Percentiles rank a stretch among this genome's conserved stretches.
phyloP scores from a whole-genome alignment of 2,888 invertebrate genomes.

The Trissonchulus latispiculum region DNA sequence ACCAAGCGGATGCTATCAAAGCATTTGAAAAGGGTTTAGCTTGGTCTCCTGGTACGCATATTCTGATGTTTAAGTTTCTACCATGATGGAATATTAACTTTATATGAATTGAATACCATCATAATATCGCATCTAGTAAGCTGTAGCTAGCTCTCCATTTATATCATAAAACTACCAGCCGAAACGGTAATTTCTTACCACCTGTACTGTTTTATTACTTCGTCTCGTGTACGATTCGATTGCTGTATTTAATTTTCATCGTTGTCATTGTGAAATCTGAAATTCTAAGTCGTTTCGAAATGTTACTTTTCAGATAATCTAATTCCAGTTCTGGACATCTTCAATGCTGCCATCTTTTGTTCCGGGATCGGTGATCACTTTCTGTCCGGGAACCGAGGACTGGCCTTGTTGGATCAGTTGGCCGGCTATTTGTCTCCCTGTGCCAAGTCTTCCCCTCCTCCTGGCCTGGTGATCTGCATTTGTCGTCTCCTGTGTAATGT shows the following conservation, averaged over 20 bases:
- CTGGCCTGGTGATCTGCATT: constrained; percentile 4
- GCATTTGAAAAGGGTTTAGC: constrained; percentile 28
- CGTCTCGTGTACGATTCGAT: too few relatives aligned
- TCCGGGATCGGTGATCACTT: constrained; percentile 56
- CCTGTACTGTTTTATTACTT: too few relatives aligned
- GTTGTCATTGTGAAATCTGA: not conserved
- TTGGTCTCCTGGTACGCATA: constrained; percentile 37
- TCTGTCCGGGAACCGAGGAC: constrained; percentile 35
- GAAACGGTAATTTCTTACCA: too few relatives aligned
- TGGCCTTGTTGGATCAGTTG: constrained; percentile 10
- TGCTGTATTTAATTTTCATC: too few relatives aligned
- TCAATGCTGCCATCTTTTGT: constrained; percentile 64
- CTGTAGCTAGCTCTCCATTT: not conserved
- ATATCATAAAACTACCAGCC: not conserved
- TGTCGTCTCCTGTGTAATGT: constrained; percentile 10
- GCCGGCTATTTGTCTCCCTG: not conserved
- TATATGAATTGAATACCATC: too few relatives aligned
- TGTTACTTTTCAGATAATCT: constrained; percentile 54
- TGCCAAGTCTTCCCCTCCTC: not conserved
- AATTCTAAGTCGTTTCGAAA: not conserved
- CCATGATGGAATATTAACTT: too few relatives aligned
- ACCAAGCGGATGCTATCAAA: constrained; percentile 22
- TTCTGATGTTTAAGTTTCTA: constrained; percentile 38
- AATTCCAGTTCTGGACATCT: constrained; percentile 77
- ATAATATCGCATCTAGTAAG: not conserved